A percentile compares a stretch with the other conserved stretches of the same genome.
Conservation (phyloP, 1,140 invertebrate genomes). For the Apis florea region DNA sequence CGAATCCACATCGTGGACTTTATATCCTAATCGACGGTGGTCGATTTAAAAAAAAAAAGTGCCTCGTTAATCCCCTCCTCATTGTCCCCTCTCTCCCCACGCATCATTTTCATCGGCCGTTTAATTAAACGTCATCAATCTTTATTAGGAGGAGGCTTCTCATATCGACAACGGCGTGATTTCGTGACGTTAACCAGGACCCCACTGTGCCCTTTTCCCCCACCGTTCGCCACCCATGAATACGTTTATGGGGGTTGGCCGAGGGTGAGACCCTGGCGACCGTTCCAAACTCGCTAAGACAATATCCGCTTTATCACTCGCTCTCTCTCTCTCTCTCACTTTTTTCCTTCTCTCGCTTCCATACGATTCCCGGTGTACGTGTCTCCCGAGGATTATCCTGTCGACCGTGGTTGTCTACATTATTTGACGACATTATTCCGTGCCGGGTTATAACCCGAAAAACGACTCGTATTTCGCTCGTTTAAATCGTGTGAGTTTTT, state of each 20-base stretch:
- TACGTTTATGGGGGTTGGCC: conserved; percentile 71
- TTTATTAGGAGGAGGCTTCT: conserved; percentile 72
- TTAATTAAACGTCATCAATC: conserved; percentile 78
- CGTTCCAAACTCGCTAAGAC: conserved; percentile 72
- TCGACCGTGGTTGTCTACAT: conserved; percentile 46
- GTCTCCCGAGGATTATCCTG: conserved; percentile 51
- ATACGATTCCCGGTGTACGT: conserved; percentile 19
- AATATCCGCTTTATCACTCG: conserved; percentile 53
- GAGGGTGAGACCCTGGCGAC: conserved; percentile 63
- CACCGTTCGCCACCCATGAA: conserved; percentile 67
- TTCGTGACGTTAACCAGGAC: conserved; percentile 68
- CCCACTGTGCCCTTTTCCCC: conserved; percentile 52
- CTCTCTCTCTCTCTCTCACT: not conserved
- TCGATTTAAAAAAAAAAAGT: conserved; percentile 43
- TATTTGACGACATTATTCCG: conserved; percentile 57
- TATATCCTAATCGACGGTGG: conserved; percentile 26
- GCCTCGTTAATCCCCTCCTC: conserved; percentile 27
- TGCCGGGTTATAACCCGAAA: not conserved
- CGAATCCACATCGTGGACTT: not conserved
- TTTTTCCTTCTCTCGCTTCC: not conserved
- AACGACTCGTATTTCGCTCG: not conserved
- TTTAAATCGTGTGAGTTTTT: not conserved
- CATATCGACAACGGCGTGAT: conserved; percentile 73
- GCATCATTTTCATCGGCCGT: conserved; percentile 65
- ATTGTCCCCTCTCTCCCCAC: conserved; percentile 21